Evolutionary conservation across 2,113 vertebrate species (phyloP), one percentile per base, ranked within the genome.

Genomic region (Cichladusa arquata): DNA sequence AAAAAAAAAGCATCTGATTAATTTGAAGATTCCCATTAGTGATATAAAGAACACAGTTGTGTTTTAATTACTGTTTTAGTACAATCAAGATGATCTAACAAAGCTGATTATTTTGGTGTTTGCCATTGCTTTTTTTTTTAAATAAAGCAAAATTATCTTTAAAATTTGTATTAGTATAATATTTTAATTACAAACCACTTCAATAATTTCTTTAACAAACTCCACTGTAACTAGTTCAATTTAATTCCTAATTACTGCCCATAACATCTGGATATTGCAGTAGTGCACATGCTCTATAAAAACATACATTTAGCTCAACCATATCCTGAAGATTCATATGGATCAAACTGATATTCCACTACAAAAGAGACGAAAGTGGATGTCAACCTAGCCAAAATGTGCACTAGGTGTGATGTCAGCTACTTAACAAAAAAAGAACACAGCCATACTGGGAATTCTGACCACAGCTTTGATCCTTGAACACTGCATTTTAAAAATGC

Each of bases 11-110:
- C 19, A 82, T 53, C 58, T 86, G 79, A 90, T 93, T 91, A 73
- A 91, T 90, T 70, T 94, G 64, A 82, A 85, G 54, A 66, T 88
- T 91, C 48, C 60, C 45, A 60, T 71, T 53, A 67, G n/a, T 81
- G 45, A 80, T 70, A 80, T 11, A 80, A 90, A 88, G 48, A 76
- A 91, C 33, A 85, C 34, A 85, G 47, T 69, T 85, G 42, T 36
- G n/a, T 53, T 95, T 92, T 93, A 95, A 95, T 82, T 85, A 62
- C 34, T 51, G 51, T 23, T 50, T 97, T 80, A 60, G 19, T 78
- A 44, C 22, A 77, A 90, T 11, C 10, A 66, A 62, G 42, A 86
- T 47, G 45, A 64, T 77, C 67, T 93, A 91, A 66, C 47, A 88
- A 80, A 90, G 71, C 29, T 70, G 19, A 73, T 90, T 70, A 85